These are phyloP conservation scores for Malurus melanocephalus DNA, from an alignment of 2,113 vertebrate genomes.

Conservation along the genomic window DNA sequence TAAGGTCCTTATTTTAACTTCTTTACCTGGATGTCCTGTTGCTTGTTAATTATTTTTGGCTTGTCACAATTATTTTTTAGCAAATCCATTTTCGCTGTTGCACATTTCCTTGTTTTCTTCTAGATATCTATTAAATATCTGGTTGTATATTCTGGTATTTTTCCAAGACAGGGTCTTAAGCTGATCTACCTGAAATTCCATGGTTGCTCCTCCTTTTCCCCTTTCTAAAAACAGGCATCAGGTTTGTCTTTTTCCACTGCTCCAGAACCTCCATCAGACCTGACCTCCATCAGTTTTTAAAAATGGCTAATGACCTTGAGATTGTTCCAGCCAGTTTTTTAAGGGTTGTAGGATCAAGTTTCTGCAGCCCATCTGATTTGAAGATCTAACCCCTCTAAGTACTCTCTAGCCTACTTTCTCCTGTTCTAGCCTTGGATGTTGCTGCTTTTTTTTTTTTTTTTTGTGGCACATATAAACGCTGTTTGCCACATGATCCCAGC, in stretches of 20 bases:
- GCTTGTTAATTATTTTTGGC: not conserved
- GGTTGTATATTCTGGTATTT: not conserved
- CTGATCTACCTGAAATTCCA: not conserved
- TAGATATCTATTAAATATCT: not conserved
- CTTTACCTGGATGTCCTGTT: not conserved
- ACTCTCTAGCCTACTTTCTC: constrained; percentile 38
- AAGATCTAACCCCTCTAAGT: constrained; percentile 8
- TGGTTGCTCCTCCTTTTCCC: not conserved
- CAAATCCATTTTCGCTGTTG: not conserved
- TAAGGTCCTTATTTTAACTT: not conserved
- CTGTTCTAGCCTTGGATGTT: not conserved
- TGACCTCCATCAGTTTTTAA: not conserved
- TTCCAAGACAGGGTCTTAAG: not conserved
- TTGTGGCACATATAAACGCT: constrained; percentile 7
- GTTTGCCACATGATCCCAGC: constrained; percentile 33
- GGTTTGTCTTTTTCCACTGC: not conserved
- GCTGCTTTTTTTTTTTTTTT: not conserved
- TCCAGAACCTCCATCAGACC: not conserved
- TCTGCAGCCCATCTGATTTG: not conserved
- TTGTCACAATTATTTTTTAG: not conserved
- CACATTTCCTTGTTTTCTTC: not conserved
- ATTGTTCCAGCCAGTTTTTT: not conserved
- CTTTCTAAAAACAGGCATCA: not conserved
- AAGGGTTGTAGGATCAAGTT: not conserved
- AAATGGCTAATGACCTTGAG: not conserved